A percentile compares a stretch with the other conserved stretches of the same genome.
Evolutionary conservation across 2,113 vertebrate genomes (phyloP).

Genomic region (Cisticola juncidis): DNA sequence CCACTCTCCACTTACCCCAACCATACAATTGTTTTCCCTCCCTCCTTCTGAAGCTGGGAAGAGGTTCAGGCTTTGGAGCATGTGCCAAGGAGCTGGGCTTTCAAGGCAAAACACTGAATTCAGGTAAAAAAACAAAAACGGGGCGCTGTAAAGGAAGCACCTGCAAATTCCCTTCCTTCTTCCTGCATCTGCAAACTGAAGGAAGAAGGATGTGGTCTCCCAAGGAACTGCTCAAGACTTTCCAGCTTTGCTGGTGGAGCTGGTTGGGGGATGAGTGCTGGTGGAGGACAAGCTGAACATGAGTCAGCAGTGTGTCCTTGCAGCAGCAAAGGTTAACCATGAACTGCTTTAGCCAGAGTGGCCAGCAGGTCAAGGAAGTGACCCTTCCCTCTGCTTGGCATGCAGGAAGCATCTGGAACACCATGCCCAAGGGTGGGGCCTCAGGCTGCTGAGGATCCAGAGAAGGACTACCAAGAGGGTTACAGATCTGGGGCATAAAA

Average conservation of each 20-base stretch:
- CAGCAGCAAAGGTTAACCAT: background rate
- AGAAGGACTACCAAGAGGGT: background rate
- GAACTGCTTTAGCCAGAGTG: background rate
- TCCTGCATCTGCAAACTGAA: background rate
- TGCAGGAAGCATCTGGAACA: background rate
- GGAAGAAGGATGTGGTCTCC: background rate
- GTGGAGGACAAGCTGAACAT: background rate
- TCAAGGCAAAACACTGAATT: background rate
- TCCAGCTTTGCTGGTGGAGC: conserved; percentile 50
- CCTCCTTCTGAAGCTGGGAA: background rate
- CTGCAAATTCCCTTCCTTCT: background rate
- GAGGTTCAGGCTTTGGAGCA: background rate
- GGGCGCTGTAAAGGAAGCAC: background rate
- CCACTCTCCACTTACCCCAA: background rate
- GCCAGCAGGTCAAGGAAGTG: background rate
- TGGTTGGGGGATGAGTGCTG: background rate
- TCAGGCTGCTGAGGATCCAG: background rate
- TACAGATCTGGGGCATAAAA: background rate
- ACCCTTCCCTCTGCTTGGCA: background rate
- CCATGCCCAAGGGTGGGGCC: background rate
- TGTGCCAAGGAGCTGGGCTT: background rate
- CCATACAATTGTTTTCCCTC: background rate
- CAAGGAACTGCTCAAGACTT: conserved; percentile 6
- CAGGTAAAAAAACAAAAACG: background rate
- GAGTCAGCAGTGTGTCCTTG: background rate